Base-by-base conservation (phyloP, 1,140 invertebrate species). In the Yoshiicerus persimilis region DNA sequence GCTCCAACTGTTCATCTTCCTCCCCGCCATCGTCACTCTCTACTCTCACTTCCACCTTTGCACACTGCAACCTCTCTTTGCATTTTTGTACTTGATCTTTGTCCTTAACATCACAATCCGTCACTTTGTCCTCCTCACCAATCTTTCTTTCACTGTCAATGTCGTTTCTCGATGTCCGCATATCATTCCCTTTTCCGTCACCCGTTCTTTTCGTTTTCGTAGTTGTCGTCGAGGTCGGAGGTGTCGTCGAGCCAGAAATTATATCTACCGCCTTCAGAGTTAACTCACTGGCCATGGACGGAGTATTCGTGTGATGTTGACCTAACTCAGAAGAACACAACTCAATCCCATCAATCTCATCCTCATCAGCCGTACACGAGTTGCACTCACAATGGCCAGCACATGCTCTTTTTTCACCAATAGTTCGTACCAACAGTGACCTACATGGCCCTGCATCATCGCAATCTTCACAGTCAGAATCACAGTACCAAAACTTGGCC, bases 401-500 rank as follows among this genome's bases (percentile, higher is more conserved):
- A 88, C 87, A 89, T 34, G 34, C 34, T 27, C 39, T 25, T 36
- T 86, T 87, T 39, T 87, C 88, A 25, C 86, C 88, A 32, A 91
- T 91, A 20, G 89, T 91, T 77, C 87, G 83, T 30, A 91, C 90
- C 27, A 91, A 64, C n/a, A 88, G 16, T n/a, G 90, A 89, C 23
- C 89, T 41, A 84, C 89, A 89, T 10, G 90, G 64, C 20, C 88
- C 88, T 38, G 32, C 30, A 84, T 90, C 89, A 41, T 83, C 75
- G 70, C 64, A 86, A 47, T 91, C 88, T 75, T 91, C 90, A 77
- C 90, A 89, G 66, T 91, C 90, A n/a, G 90, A 91, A 80, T 90
- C 90, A 90, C 90, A 91, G 75, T 91, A 91, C 90, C 90, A 91
- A 77, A 87, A 87, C 70, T 91, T 91, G 0, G 88, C 75, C 34